Evolutionary conservation across 2,113 vertebrate species (phyloP).

Genomic region (Prionailurus viverrinus): DNA sequence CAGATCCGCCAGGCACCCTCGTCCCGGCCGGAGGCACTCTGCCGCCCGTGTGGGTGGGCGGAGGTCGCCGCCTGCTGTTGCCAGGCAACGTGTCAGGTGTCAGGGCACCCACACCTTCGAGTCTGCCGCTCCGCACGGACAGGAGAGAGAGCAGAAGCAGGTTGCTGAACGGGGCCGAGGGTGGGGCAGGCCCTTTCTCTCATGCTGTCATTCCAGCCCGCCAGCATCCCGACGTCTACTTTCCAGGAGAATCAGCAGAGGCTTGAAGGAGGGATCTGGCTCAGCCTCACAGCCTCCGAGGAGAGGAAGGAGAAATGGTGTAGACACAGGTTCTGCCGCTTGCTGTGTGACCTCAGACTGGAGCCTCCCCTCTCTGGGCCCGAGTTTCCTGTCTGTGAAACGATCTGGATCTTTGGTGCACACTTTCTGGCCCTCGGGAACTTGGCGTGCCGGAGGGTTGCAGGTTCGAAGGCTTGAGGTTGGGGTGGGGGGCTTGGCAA

Average conservation of each 20-base stretch:
- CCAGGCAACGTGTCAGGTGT: neutral
- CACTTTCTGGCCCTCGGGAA: too few relatives aligned
- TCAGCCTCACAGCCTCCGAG: fast-evolving
- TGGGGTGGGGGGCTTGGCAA: neutral
- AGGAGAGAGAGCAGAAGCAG: neutral
- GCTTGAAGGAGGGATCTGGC: fast-evolving
- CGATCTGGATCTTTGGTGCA: neutral
- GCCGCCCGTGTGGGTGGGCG: fast-evolving
- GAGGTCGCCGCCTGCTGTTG: fast-evolving
- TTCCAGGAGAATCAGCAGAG: neutral
- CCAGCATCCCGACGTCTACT: neutral
- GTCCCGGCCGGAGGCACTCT: neutral
- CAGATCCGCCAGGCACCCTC: too few relatives aligned
- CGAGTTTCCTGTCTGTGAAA: too few relatives aligned
- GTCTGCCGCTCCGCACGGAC: fast-evolving
- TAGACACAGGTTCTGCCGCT: fast-evolving
- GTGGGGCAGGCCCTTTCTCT: fast-evolving
- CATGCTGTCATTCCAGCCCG: neutral
- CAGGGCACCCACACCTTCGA: neutral
- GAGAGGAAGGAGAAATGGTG: neutral
- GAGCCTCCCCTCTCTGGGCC: neutral
- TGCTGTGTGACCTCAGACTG: fast-evolving
- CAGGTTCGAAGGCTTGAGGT: fast-evolving
- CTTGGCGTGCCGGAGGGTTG: too few relatives aligned
- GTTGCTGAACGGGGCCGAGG: fast-evolving